These are phyloP conservation scores for human DNA, from an alignment of 2,113 vertebrate genomes.

Conservation along the genomic window GRCh38 chr7:73464001-73464500, in stretches of 20 bases:
- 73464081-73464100: not conserved
- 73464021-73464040: not conserved
- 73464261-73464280: not conserved
- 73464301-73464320: not conserved
- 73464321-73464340: not conserved
- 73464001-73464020: not conserved
- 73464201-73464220: not conserved
- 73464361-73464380: not conserved
- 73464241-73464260: not conserved
- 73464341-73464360: not conserved
- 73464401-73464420: not conserved
- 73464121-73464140: not conserved
- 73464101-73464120: not conserved
- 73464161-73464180: not conserved
- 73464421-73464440: not conserved
- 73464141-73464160: not conserved
- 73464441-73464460: not conserved
- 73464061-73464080: not conserved
- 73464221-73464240: not conserved
- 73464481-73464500: not conserved
- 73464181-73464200: not conserved
- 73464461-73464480: not conserved
- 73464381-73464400: not conserved
- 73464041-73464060: not conserved
- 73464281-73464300: not conserved